Conservation (phyloP, 2,888 invertebrate species). For the Lucinisca nassula region DNA sequence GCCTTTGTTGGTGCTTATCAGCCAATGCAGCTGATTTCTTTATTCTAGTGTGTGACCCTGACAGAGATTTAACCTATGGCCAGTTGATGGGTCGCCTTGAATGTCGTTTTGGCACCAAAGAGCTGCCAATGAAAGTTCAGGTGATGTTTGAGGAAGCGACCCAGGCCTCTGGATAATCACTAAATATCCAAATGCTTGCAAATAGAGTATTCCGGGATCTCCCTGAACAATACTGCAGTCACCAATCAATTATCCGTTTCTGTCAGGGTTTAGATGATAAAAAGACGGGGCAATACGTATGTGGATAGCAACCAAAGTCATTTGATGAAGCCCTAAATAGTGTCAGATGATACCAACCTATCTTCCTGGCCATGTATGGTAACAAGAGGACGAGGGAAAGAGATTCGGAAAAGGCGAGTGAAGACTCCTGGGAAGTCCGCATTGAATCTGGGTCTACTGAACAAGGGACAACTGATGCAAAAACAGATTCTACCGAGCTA, state of each 20-base stretch:
- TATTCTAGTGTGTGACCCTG: background rate
- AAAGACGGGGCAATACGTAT: background rate
- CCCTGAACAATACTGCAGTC: background rate
- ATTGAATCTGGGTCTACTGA: too few relatives aligned
- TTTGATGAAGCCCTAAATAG: too few relatives aligned
- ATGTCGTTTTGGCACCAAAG: background rate
- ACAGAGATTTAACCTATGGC: background rate
- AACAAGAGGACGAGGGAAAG: too few relatives aligned
- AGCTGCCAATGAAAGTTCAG: background rate
- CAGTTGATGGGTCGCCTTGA: background rate
- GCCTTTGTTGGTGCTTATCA: constrained; percentile 4
- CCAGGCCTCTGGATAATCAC: background rate
- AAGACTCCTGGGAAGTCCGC: too few relatives aligned
- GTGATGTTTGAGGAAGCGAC: background rate
- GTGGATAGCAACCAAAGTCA: too few relatives aligned
- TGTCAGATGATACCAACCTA: too few relatives aligned
- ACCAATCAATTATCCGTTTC: background rate
- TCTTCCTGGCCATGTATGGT: too few relatives aligned
- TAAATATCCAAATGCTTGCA: background rate
- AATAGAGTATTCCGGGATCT: background rate
- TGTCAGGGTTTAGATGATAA: constrained; percentile 2
- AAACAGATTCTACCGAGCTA: too few relatives aligned
- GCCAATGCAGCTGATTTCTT: constrained; percentile 3
- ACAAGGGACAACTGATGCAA: too few relatives aligned
- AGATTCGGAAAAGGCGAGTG: too few relatives aligned